These are phyloP conservation scores for Mormyrus iriodes DNA, from an alignment of 2,113 vertebrate genomes.

Conservation along the genomic window DNA sequence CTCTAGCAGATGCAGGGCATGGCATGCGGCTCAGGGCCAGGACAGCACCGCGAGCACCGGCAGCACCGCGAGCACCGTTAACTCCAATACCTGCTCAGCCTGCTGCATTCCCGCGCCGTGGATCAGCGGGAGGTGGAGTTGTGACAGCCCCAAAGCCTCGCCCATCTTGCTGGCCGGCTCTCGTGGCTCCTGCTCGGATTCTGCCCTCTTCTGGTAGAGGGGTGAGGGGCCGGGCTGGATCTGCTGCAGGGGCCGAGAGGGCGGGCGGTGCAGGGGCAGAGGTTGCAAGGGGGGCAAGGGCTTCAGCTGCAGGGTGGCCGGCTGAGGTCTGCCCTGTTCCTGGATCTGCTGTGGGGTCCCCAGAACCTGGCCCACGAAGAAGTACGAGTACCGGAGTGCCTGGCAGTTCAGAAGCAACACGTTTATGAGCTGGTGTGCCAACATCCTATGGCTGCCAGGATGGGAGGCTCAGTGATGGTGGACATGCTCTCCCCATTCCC, in stretches of 20 bases:
- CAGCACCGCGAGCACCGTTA: slow-evolving; percentile 12
- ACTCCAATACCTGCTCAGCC: slow-evolving; percentile 50
- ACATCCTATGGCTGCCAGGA: not conserved
- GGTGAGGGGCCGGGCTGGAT: slow-evolving; percentile 59
- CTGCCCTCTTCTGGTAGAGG: slow-evolving; percentile 58
- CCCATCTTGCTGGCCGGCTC: slow-evolving; percentile 54
- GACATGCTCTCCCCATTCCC: not conserved
- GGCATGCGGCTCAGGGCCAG: not conserved
- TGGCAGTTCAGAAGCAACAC: slow-evolving; percentile 38
- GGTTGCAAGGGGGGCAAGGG: slow-evolving; percentile 41
- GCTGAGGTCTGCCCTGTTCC: slow-evolving; percentile 66
- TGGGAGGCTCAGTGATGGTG: not conserved
- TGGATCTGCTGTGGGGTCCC: slow-evolving; percentile 66
- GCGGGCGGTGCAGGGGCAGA: slow-evolving; percentile 55
- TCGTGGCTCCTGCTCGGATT: slow-evolving; percentile 44
- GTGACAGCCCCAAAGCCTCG: slow-evolving; percentile 51
- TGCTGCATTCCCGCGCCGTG: slow-evolving; percentile 60
- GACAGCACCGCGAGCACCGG: not conserved
- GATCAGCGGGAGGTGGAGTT: slow-evolving; percentile 69
- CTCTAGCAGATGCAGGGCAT: not conserved
- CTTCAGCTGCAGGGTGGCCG: slow-evolving; percentile 56
- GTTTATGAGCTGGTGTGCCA: not conserved
- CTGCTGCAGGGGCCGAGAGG: slow-evolving; percentile 69
- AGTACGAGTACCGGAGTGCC: slow-evolving; percentile 83
- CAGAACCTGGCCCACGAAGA: slow-evolving; percentile 76